Percentiles rank a stretch among this genome's conserved stretches.
Conservation (phyloP, 2,797 vertebrate genomes). For the Atherinosoma microstoma region DNA sequence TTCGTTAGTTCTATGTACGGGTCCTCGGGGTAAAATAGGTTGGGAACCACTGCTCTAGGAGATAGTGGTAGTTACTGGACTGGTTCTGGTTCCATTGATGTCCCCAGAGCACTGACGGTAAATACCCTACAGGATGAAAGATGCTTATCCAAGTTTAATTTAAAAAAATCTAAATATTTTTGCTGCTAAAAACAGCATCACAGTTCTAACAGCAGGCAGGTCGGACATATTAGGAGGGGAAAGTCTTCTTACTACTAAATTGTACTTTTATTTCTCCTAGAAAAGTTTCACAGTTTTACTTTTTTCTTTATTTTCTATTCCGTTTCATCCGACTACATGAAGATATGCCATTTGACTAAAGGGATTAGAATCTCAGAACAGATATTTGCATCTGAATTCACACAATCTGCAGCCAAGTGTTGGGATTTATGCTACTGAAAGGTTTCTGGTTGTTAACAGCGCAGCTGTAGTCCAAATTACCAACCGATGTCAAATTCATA, state of each 20-base stretch:
- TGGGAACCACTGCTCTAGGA: not conserved
- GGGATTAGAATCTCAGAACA: not conserved
- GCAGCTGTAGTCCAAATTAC: not conserved
- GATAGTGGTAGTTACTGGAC: not conserved
- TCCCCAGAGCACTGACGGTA: not conserved
- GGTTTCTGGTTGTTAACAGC: not conserved
- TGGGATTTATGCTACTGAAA: not conserved
- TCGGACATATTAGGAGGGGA: too few relatives aligned
- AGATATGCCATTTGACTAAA: too few relatives aligned
- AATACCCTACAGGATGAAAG: not conserved
- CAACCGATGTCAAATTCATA: not conserved
- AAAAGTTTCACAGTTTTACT: not conserved
- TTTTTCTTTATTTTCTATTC: too few relatives aligned
- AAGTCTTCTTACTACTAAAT: too few relatives aligned
- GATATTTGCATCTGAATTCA: not conserved
- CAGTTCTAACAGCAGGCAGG: too few relatives aligned
- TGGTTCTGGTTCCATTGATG: not conserved
- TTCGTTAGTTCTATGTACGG: too few relatives aligned
- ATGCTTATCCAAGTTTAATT: not conserved
- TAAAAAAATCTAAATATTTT: too few relatives aligned
- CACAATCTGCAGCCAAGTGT: not conserved
- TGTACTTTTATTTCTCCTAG: not conserved
- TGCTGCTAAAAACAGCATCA: too few relatives aligned
- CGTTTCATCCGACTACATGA: too few relatives aligned
- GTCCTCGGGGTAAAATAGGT: too few relatives aligned